A percentile compares a stretch with the other conserved stretches of the same genome.
These are phyloP conservation scores for Protonibea diacanthus DNA, from an alignment of 2,797 vertebrate species.

Conservation along the genomic window DNA sequence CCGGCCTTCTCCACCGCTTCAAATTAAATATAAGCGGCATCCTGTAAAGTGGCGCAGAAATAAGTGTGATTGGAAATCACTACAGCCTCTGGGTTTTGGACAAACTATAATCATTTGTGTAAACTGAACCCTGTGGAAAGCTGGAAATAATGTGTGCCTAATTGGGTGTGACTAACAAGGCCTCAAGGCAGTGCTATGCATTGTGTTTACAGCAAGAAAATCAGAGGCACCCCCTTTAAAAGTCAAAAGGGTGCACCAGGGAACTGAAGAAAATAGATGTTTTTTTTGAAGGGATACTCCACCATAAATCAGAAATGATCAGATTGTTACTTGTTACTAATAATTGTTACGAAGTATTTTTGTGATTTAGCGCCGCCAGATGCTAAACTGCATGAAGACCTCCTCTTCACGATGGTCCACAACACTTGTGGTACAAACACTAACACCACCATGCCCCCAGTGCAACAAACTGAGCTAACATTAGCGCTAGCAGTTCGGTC, in stretches of 20 bases:
- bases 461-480: too few species aligned
- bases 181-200: not conserved
- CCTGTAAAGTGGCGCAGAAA: not conserved
- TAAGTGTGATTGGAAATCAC: conserved; percentile 17
- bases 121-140: conserved; percentile 47
- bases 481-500: too few species aligned
- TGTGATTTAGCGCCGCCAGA: too few species aligned
- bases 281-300: not conserved
- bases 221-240: not conserved
- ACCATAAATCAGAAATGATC: not conserved
- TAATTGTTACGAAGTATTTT: too few species aligned
- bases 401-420: too few species aligned
- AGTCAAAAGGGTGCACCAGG: not conserved
- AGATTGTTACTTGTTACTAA: not conserved
- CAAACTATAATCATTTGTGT: conserved; percentile 57
- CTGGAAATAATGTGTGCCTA: conserved; percentile 35
- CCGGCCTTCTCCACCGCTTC: conserved; percentile 1
- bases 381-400: too few species aligned
- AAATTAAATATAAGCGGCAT: conserved; percentile 30
- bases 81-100: conserved; percentile 29
- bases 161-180: conserved; percentile 52
- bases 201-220: conserved; percentile 35
- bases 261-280: not conserved
- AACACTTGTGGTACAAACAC: too few species aligned
- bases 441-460: too few species aligned